phyloP scores from a whole-genome alignment of 2,797 vertebrate species.

The Aselliscus stoliczkanus region DNA sequence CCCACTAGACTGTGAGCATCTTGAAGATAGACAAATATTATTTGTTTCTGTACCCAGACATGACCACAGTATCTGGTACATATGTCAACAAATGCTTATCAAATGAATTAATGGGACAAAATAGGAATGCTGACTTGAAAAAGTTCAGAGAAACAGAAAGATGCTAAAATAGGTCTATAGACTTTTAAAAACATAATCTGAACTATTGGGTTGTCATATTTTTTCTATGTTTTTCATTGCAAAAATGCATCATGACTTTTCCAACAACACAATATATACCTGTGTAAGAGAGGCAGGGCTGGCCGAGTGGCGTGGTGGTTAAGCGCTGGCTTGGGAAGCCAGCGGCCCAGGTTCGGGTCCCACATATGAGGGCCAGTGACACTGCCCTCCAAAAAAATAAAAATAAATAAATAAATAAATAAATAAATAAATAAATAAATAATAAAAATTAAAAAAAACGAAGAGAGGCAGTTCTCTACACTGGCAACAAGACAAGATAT shows the following conservation, averaged over 20 bases:
- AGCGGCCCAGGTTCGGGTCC: no score
- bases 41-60: not conserved
- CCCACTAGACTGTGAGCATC: not conserved
- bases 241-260: no score
- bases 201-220: no score
- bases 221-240: no score
- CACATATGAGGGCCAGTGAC: no score
- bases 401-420: no score
- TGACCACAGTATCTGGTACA: not conserved
- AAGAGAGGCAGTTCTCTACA: not conserved
- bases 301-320: no score
- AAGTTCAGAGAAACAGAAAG: not conserved
- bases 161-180: not conserved
- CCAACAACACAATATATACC: no score
- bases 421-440: no score
- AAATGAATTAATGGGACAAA: not conserved
- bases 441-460: no score
- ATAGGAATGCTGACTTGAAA: not conserved
- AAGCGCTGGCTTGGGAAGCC: no score
- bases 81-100: not conserved
- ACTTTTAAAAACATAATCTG: not conserved
- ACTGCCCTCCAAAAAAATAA: no score
- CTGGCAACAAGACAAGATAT: not conserved
- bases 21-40: not conserved
- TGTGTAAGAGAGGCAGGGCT: not conserved